Evolutionary conservation across 2,797 vertebrate species (phyloP), one percentile per base, ranked within the genome.

Genomic region (Ceyx erithaca): DNA sequence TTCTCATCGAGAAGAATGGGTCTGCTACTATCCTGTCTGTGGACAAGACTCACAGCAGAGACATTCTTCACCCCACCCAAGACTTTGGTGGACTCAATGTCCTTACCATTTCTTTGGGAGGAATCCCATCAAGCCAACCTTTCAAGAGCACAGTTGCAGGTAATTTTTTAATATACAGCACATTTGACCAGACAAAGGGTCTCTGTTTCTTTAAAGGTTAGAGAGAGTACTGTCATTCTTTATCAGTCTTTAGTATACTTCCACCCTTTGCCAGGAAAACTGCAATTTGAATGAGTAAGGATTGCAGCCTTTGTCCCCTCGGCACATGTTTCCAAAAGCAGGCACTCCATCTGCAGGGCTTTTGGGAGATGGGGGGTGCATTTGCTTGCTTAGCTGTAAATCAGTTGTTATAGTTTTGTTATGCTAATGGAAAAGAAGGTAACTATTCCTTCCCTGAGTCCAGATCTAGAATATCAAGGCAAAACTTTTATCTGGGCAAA

Each of bases 11-110:
- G 72, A 99, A 98, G 96, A 99, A 99, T 2, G 93, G 97, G 37
- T 98, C 98, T 1, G 92, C 96, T 89, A 99, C 99, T 0, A 6
- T 97, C 21, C 83, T 99, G 61, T 98, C 97, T 0, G 93, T 99
- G 3, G 99, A 99, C 92, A 91, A 95, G 76, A 69, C 95, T 35
- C 97, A 98, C 49, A 95, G 95, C 54, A 97, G 98, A 92, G 96
- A 99, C 46, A 98, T 99, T 48, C 96, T 97, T 64, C 99, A 98
- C 2, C 43, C 97, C 45, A 99, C 99, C 0, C 99, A 99, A 94
- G 98, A 99, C 96, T 99, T 99, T 0, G 99, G 99, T 12, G 99
- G 99, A 9, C 97, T 99, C 1, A 92, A 98, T 0, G 98, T 99
- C 46, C 95, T 99, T 55, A 99, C 98, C 13, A 91, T 99, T n/a